These are phyloP conservation scores for Heliocidaris erythrogramma DNA, from an alignment of 35 echinoderm and acorn worm genomes.

Conservation along the genomic window DNA sequence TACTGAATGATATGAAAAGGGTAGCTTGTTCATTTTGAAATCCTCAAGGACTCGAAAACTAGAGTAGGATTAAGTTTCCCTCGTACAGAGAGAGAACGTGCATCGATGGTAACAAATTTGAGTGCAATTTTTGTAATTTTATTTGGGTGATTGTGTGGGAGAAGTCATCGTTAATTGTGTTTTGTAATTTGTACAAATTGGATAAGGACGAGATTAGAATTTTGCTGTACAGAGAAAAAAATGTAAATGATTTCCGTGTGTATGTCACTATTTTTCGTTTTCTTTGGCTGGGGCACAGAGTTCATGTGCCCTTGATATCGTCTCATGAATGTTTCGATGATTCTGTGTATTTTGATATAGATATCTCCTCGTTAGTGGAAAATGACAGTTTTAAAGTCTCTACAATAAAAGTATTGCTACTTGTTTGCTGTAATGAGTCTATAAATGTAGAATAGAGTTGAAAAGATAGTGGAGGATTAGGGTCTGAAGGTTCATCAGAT, in stretches of 20 bases:
- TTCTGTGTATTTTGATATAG: background rate
- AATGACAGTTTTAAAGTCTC: background rate
- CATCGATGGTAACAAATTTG: background rate
- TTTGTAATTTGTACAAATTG: slow-evolving; percentile 19
- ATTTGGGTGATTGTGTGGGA: background rate
- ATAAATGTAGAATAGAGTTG: background rate
- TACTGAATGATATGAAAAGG: background rate
- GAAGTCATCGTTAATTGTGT: background rate
- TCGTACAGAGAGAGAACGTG: background rate
- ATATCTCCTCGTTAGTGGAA: background rate
- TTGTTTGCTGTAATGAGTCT: background rate
- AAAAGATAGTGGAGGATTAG: background rate
- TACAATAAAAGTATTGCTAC: background rate
- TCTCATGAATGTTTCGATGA: background rate
- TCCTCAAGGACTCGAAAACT: background rate
- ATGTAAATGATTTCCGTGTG: background rate
- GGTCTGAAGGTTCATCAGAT: background rate
- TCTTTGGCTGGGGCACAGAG: background rate
- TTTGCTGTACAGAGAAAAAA: slow-evolving; percentile 17
- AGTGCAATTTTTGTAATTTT: slow-evolving; percentile 19
- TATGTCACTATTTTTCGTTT: background rate
- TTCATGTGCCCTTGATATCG: background rate
- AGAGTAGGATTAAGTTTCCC: background rate
- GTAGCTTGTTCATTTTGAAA: background rate
- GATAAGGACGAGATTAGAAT: background rate